Conservation (phyloP, 2,113 vertebrate genomes). For the Oceanodroma tethys region DNA sequence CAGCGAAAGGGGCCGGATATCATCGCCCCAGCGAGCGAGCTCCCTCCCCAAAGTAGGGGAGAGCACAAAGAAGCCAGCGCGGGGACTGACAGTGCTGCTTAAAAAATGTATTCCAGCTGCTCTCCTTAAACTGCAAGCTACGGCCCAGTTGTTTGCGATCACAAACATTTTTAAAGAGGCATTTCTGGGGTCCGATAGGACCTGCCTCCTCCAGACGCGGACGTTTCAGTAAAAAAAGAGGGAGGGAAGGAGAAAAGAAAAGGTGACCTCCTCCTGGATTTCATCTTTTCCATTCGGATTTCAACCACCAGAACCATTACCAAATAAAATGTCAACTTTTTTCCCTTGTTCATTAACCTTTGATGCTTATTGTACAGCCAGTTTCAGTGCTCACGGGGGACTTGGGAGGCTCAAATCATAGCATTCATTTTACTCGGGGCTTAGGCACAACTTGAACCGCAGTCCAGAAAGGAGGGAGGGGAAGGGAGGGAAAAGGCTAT, state of each 20-base stretch:
- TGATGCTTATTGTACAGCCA: slow-evolving; percentile 52
- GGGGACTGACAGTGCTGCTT: background rate
- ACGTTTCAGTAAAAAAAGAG: background rate
- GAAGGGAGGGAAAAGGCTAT: slow-evolving; percentile 9
- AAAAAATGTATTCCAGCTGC: slow-evolving; percentile 23
- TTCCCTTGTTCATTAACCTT: slow-evolving; percentile 60
- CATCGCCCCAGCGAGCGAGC: accelerated
- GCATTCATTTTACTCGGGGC: slow-evolving; percentile 28
- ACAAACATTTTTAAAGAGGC: background rate
- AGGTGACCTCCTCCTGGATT: background rate
- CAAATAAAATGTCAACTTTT: slow-evolving; percentile 60
- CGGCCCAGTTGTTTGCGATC: background rate
- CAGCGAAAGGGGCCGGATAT: background rate
- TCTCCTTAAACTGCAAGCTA: background rate
- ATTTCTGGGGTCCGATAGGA: background rate
- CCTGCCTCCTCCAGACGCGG: background rate
- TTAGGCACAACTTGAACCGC: slow-evolving; percentile 1
- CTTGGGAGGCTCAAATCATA: slow-evolving; percentile 9
- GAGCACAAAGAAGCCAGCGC: background rate
- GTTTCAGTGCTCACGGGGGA: slow-evolving; percentile 39
- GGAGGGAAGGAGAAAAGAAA: background rate
- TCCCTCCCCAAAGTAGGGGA: background rate
- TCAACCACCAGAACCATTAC: slow-evolving; percentile 19
- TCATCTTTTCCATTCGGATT: background rate
- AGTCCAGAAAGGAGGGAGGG: background rate